These are phyloP conservation scores for Erebia ligea DNA, from an alignment of 2,888 invertebrate species.

Conservation along the genomic window DNA sequence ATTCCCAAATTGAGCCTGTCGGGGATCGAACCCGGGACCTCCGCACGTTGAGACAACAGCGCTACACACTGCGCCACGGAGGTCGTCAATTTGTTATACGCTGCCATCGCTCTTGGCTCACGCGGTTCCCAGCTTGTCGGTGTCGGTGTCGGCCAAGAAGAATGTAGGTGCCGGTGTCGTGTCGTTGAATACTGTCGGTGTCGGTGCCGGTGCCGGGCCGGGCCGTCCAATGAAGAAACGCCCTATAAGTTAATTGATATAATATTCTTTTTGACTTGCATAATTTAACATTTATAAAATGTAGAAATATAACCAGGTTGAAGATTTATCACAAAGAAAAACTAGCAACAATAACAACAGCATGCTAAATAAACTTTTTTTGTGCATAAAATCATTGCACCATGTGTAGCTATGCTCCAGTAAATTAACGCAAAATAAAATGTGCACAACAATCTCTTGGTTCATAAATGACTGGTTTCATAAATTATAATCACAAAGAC, in stretches of 20 bases:
- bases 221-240: too few species aligned
- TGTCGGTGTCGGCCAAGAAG: too few species aligned
- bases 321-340: conserved; percentile 10
- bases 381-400: neutral
- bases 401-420: neutral
- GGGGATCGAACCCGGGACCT: too few species aligned
- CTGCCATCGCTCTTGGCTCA: too few species aligned
- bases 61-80: too few species aligned
- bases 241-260: conserved; percentile 31
- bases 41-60: too few species aligned
- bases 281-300: conserved; percentile 31
- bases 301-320: conserved; percentile 11
- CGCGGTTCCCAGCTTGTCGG: too few species aligned
- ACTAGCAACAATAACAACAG: neutral
- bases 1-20: too few species aligned
- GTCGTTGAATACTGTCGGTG: too few species aligned
- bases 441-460: neutral
- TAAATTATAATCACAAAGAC: neutral
- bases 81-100: too few species aligned
- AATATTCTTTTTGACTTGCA: conserved; percentile 19
- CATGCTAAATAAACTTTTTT: neutral
- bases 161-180: too few species aligned
- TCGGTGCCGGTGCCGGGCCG: too few species aligned
- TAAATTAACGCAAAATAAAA: neutral
- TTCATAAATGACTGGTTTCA: neutral